These are phyloP conservation scores for Peromyscus nudipes DNA, from an alignment of 2,797 vertebrate genomes.

Conservation along the genomic window DNA sequence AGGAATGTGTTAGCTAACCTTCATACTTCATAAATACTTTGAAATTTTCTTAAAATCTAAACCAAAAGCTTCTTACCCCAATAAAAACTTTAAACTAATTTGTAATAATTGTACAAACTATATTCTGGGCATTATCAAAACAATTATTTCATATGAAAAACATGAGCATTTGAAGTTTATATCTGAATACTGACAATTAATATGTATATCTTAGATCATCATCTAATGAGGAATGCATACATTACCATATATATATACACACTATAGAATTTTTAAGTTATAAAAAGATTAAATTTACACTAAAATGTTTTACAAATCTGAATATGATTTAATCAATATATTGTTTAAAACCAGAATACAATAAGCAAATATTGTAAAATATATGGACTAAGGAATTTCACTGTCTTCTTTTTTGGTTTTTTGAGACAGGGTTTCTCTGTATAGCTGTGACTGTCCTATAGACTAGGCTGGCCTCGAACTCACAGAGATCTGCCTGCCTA, in stretches of 20 bases:
- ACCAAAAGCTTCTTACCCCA: slow-evolving; percentile 3
- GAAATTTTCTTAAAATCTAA: slow-evolving; percentile 61
- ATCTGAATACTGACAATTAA: slow-evolving; percentile 8
- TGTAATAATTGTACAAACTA: neutral
- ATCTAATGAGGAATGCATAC: neutral
- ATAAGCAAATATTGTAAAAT: neutral
- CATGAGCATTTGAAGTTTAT: slow-evolving; percentile 47
- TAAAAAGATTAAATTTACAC: neutral
- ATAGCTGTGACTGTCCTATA: neutral
- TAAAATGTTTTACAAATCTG: neutral
- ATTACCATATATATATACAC: neutral
- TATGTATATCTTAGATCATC: slow-evolving; percentile 43
- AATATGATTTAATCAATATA: slow-evolving; percentile 40
- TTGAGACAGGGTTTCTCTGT: neutral
- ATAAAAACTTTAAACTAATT: slow-evolving; percentile 46
- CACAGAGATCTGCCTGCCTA: neutral
- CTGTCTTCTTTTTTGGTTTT: neutral
- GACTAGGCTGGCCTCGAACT: neutral
- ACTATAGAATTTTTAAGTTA: slow-evolving; percentile 57
- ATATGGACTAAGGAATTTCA: neutral
- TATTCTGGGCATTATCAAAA: slow-evolving; percentile 57
- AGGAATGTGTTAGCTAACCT: neutral
- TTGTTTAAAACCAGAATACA: neutral
- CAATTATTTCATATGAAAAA: slow-evolving; percentile 56
- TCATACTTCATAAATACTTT: slow-evolving; percentile 24